Evolutionary conservation across 2,797 vertebrate species (phyloP).

Genomic region (Tarsius wallacei): DNA sequence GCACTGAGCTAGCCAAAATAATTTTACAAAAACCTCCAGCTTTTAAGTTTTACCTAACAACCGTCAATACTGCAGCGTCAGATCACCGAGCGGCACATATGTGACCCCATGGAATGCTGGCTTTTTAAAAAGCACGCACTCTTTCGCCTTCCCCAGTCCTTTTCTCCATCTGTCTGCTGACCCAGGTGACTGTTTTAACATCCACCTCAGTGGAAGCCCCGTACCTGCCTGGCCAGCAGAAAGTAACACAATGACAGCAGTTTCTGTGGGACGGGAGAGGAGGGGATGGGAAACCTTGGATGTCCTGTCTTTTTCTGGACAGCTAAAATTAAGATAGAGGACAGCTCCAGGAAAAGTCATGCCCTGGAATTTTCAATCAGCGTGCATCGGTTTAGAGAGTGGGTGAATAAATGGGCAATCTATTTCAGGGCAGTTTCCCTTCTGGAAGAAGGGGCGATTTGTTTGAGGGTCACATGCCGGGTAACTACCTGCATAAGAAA

Average conservation of each 20-base stretch:
- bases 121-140: conserved; percentile 87
- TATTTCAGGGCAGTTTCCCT: conserved; percentile 71
- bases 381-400: conserved; percentile 36
- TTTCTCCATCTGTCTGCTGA: conserved; percentile 91
- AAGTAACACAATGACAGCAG: conserved; percentile 90
- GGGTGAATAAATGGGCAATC: conserved; percentile 76
- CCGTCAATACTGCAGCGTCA: conserved; percentile 86
- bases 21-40: conserved; percentile 82
- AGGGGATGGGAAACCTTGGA: conserved; percentile 85
- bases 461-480: conserved; percentile 74
- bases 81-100: conserved; percentile 87
- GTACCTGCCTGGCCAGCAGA: conserved; percentile 89
- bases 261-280: conserved; percentile 88
- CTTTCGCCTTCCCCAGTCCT: conserved; percentile 86
- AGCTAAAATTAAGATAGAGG: conserved; percentile 88
- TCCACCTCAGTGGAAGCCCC: conserved; percentile 88
- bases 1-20: conserved; percentile 84
- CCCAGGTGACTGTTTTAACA: conserved; percentile 89
- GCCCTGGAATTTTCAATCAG: conserved; percentile 86
- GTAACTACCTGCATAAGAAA: conserved; percentile 83
- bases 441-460: conserved; percentile 78
- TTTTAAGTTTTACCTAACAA: conserved; percentile 86
- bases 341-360: conserved; percentile 81
- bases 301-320: conserved; percentile 80
- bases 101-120: conserved; percentile 87